These are phyloP conservation scores for Ictalurus furcatus DNA, from an alignment of 2,113 vertebrate genomes.

Conservation along the genomic window DNA sequence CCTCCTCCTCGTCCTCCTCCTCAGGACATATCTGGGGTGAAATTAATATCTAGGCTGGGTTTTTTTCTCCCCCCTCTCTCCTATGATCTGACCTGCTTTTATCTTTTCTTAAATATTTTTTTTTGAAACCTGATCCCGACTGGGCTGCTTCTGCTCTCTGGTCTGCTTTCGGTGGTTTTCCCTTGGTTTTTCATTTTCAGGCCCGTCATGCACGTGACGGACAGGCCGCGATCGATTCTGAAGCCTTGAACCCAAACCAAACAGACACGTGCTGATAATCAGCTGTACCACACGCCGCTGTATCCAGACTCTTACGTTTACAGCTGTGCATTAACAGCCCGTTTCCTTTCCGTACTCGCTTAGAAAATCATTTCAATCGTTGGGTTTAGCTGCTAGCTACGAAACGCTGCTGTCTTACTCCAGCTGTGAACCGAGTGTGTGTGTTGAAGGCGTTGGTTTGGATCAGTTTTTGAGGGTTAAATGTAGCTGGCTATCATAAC, in stretches of 20 bases:
- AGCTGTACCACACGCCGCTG: neutral
- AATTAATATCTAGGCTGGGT: slow-evolving; percentile 32
- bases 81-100: slow-evolving; percentile 23
- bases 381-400: neutral
- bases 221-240: too few species aligned
- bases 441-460: neutral
- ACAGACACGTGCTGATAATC: neutral
- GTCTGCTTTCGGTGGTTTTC: neutral
- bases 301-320: neutral
- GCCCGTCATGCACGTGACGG: too few species aligned
- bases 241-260: neutral
- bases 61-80: neutral
- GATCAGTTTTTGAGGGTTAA: neutral
- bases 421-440: neutral
- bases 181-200: neutral
- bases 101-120: neutral
- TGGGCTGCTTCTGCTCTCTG: neutral
- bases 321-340: neutral
- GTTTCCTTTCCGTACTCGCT: neutral
- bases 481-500: too few species aligned
- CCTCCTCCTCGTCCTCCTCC: neutral
- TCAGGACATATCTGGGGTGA: slow-evolving; percentile 31
- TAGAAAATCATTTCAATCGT: neutral
- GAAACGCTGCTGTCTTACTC: too few species aligned
- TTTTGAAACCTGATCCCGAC: neutral